phyloP scores from a whole-genome alignment of 2,797 vertebrate species.

The Rhabdomys pumilio region DNA sequence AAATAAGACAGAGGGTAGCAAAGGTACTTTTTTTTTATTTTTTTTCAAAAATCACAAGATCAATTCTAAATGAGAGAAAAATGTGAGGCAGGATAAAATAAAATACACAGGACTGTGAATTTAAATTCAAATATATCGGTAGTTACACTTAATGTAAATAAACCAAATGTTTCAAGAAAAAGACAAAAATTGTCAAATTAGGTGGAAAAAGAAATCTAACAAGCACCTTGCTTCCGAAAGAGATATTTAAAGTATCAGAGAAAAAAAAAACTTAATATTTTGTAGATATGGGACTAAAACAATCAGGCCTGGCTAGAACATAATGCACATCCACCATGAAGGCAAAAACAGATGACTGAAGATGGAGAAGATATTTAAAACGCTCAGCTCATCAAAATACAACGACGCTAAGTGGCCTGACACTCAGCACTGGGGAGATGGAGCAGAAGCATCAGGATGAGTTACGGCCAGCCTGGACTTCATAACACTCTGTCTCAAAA shows the following conservation, averaged over 20 bases:
- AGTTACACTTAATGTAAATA: slow-evolving; percentile 58
- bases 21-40: neutral
- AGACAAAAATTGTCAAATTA: slow-evolving; percentile 50
- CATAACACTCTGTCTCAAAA: neutral
- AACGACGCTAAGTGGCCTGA: neutral
- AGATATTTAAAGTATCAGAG: slow-evolving; percentile 54
- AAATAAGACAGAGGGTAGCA: neutral
- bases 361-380: slow-evolving; percentile 3
- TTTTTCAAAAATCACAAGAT: slow-evolving; percentile 15
- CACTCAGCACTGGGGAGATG: neutral
- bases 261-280: neutral
- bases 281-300: slow-evolving; percentile 51
- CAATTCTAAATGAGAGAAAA: slow-evolving; percentile 50
- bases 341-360: slow-evolving; percentile 31
- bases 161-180: slow-evolving; percentile 54
- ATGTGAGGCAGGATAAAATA: slow-evolving; percentile 59
- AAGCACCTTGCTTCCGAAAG: slow-evolving; percentile 14
- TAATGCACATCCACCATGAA: slow-evolving; percentile 28
- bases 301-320: neutral
- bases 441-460: neutral
- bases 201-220: slow-evolving; percentile 46
- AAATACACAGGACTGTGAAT: slow-evolving; percentile 54
- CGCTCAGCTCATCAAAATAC: slow-evolving; percentile 33
- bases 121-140: slow-evolving; percentile 62
- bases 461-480: neutral